These are phyloP conservation scores for Pantala flavescens DNA, from an alignment of 1,140 invertebrate genomes.

Conservation along the genomic window DNA sequence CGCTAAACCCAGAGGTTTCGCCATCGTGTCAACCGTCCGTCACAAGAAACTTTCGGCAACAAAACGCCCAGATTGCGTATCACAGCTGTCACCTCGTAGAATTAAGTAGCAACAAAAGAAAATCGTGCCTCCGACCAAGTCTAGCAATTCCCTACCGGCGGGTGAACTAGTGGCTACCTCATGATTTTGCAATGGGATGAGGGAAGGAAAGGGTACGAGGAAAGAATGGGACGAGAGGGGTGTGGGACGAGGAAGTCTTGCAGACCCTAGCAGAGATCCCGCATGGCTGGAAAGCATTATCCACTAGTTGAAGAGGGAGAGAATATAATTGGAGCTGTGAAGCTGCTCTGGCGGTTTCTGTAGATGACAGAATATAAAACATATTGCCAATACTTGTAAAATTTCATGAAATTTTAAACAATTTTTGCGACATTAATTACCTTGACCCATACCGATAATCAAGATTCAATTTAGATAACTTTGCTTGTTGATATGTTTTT, in stretches of 20 bases:
- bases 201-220: neutral
- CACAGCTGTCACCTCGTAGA: neutral
- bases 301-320: too few species aligned
- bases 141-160: neutral
- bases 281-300: too few species aligned
- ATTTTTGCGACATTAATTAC: too few species aligned
- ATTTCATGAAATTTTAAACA: too few species aligned
- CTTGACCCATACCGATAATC: too few species aligned
- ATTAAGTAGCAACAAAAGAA: conserved; percentile 3
- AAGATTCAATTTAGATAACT: too few species aligned
- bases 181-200: neutral
- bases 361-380: too few species aligned
- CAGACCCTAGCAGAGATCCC: too few species aligned
- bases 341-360: too few species aligned
- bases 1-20: neutral
- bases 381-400: too few species aligned
- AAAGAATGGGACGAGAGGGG: neutral
- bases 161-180: neutral
- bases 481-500: too few species aligned
- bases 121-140: neutral
- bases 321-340: too few species aligned
- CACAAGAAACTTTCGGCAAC: neutral
- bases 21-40: neutral
- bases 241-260: neutral
- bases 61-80: neutral